These are phyloP conservation scores for Chrosomus eos DNA, from an alignment of 2,797 vertebrate species.

Conservation along the genomic window DNA sequence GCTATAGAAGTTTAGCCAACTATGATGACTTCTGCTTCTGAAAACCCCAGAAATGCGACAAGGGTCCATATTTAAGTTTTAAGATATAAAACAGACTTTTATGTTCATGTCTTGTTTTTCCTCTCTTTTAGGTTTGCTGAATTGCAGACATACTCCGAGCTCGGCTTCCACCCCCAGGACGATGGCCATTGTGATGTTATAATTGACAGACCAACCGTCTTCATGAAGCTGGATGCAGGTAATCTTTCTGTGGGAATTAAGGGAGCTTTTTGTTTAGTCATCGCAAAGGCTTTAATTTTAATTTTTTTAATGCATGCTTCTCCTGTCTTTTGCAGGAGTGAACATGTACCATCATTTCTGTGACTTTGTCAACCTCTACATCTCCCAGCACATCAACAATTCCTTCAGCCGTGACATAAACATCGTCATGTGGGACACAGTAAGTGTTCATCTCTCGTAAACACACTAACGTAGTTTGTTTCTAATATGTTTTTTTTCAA, in stretches of 20 bases:
- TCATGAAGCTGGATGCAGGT: slow-evolving; percentile 99
- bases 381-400: slow-evolving; percentile 95
- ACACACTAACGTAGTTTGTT: neutral
- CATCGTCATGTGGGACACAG: slow-evolving; percentile 97
- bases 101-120: neutral
- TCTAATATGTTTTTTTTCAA: neutral
- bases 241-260: neutral
- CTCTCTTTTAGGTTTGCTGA: slow-evolving; percentile 82
- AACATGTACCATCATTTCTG: slow-evolving; percentile 99
- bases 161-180: slow-evolving; percentile 83
- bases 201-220: slow-evolving; percentile 89
- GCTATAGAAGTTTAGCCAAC: neutral
- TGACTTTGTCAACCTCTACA: slow-evolving; percentile 96
- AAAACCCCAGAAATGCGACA: neutral
- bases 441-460: slow-evolving; percentile 20
- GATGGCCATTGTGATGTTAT: slow-evolving; percentile 87
- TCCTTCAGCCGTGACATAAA: slow-evolving; percentile 91
- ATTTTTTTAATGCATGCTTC: neutral
- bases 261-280: neutral
- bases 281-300: neutral
- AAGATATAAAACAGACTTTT: neutral
- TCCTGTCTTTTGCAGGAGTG: slow-evolving; percentile 79
- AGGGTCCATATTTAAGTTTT: neutral
- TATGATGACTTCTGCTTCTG: neutral
- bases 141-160: slow-evolving; percentile 85